phyloP scores from a whole-genome alignment of 2,797 vertebrate species.

The Thamnophis elegans region DNA sequence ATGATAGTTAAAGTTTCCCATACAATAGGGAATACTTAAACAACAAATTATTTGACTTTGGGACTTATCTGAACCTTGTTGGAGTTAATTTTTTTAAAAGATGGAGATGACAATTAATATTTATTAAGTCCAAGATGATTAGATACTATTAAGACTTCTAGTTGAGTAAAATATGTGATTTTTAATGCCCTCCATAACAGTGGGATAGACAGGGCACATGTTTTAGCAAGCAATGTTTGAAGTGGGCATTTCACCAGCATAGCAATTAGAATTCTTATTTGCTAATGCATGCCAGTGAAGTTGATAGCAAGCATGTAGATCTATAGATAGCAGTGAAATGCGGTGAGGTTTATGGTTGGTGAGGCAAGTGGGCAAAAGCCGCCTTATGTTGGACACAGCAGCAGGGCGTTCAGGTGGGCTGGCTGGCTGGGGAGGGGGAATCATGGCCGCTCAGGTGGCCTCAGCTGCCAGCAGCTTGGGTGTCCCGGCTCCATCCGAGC shows the following conservation, averaged over 20 bases:
- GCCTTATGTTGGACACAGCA: too few species aligned
- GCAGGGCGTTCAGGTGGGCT: too few species aligned
- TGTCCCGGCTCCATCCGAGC: too few species aligned
- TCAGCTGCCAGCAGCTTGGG: too few species aligned
- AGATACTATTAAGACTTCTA: background rate
- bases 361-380: too few species aligned
- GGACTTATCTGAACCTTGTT: background rate
- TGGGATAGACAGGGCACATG: background rate
- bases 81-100: background rate
- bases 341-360: too few species aligned
- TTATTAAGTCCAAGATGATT: too few species aligned
- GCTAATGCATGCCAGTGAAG: background rate
- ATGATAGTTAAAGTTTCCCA: constrained; percentile 4
- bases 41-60: background rate
- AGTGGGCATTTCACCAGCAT: background rate
- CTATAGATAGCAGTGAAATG: background rate
- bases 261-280: background rate
- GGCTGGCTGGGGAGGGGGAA: too few species aligned
- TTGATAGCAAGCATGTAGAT: background rate
- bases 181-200: background rate
- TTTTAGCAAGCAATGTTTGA: background rate
- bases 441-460: too few species aligned
- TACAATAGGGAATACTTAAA: background rate
- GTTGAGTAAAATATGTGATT: background rate
- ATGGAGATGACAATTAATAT: background rate